Conservation (phyloP, 2,888 invertebrate species). For the Cephus spinipes region DNA sequence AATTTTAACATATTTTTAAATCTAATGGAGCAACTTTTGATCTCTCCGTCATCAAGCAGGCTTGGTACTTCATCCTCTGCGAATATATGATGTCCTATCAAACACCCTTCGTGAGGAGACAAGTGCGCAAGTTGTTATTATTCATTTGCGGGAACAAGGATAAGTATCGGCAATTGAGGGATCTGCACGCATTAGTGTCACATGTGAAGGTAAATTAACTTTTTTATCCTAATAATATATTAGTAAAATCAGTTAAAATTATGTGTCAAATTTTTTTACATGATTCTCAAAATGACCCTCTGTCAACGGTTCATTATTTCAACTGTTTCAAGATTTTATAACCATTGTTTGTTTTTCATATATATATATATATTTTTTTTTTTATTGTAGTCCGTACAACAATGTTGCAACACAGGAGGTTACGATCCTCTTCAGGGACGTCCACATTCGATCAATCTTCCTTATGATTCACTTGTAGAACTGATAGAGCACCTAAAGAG, state of each 20-base stretch:
- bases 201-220: conserved; percentile 77
- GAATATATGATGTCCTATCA: conserved; percentile 96
- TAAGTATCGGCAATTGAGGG: conserved; percentile 92
- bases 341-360: neutral
- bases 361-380: conserved; percentile 9
- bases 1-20: conserved; percentile 38
- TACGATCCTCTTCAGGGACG: conserved; percentile 66
- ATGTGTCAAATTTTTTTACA: neutral
- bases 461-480: conserved; percentile 92
- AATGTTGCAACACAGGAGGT: conserved; percentile 71
- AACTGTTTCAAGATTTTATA: conserved; percentile 6
- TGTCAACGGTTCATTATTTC: conserved; percentile 4
- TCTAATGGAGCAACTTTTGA: conserved; percentile 35
- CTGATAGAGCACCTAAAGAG: conserved; percentile 95
- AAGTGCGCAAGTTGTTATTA: conserved; percentile 90
- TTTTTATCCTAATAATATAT: neutral
- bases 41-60: conserved; percentile 52
- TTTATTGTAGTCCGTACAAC: conserved; percentile 66
- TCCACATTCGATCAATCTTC: conserved; percentile 71
- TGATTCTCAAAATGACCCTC: too few relatives aligned
- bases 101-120: conserved; percentile 89
- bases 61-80: conserved; percentile 86
- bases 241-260: conserved; percentile 8
- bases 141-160: conserved; percentile 96
- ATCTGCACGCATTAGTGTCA: conserved; percentile 91